Conservation (phyloP, 2,888 invertebrate genomes). For the Odontothrips loti region DNA sequence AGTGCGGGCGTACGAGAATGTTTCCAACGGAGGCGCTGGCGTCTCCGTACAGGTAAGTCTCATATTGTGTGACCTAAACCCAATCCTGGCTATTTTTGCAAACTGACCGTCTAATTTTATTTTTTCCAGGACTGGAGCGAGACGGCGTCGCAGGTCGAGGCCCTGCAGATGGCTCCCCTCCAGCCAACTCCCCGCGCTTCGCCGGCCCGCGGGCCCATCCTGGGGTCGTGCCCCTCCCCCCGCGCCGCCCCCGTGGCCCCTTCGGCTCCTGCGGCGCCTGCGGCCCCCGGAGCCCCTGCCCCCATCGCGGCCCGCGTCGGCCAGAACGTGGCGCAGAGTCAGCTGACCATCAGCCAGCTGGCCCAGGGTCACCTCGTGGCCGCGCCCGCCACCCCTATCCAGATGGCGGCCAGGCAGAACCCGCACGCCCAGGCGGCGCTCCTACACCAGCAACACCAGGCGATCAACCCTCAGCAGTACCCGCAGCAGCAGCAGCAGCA, state of each 20-base stretch:
- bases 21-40: not conserved
- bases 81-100: too few species aligned
- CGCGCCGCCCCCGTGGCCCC: too few species aligned
- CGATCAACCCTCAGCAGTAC: not conserved
- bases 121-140: slow-evolving; percentile 6
- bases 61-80: too few species aligned
- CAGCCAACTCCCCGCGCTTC: not conserved
- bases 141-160: not conserved
- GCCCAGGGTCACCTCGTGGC: not conserved
- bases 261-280: too few species aligned
- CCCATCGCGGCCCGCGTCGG: not conserved
- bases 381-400: not conserved
- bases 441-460: not conserved
- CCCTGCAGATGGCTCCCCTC: not conserved
- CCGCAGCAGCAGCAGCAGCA: not conserved
- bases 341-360: slow-evolving; percentile 5
- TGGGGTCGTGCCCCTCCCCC: not conserved
- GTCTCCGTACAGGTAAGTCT: not conserved
- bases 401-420: slow-evolving; percentile 10
- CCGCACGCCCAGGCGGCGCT: slow-evolving; percentile 17
- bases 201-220: not conserved
- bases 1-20: not conserved
- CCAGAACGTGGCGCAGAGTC: not conserved
- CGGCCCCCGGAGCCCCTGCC: not conserved
- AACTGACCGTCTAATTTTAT: not conserved